A percentile compares a stretch with the other conserved stretches of the same genome.
These are phyloP conservation scores for Mastigias papua DNA, from an alignment of 30 jellyfish, hydroid and myxozoan species.

Conservation along the genomic window DNA sequence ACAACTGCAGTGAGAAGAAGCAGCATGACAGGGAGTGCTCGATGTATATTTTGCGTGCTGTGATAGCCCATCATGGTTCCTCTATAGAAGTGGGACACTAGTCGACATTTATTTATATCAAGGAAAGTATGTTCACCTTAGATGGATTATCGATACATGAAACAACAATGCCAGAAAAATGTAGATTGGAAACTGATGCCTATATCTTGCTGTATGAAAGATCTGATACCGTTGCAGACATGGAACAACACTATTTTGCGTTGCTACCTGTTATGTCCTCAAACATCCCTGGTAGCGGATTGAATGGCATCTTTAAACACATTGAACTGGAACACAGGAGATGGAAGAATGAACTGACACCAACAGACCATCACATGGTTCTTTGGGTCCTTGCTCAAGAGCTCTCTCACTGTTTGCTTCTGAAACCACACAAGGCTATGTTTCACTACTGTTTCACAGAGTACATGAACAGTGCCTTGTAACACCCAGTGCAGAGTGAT, in stretches of 20 bases:
- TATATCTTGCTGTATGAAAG: background rate
- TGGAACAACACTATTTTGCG: background rate
- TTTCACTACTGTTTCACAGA: background rate
- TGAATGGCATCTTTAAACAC: background rate
- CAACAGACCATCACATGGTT: background rate
- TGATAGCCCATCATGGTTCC: background rate
- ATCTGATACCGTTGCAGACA: background rate
- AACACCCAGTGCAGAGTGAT: background rate
- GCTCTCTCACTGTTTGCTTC: background rate
- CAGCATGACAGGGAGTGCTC: background rate
- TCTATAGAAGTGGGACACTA: background rate
- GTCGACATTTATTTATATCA: background rate
- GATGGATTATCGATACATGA: background rate
- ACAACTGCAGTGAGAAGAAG: background rate
- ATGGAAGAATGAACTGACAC: background rate
- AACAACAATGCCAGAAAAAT: background rate
- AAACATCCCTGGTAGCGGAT: background rate
- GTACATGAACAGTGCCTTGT: background rate
- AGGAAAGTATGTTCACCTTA: background rate
- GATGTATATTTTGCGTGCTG: background rate
- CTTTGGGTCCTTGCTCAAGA: background rate
- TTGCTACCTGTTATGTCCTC: background rate
- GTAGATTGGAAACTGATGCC: background rate
- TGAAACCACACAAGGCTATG: background rate
- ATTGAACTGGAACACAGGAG: background rate